Conservation (phyloP, 2,888 invertebrate genomes). For the Chelonus formosanus region DNA sequence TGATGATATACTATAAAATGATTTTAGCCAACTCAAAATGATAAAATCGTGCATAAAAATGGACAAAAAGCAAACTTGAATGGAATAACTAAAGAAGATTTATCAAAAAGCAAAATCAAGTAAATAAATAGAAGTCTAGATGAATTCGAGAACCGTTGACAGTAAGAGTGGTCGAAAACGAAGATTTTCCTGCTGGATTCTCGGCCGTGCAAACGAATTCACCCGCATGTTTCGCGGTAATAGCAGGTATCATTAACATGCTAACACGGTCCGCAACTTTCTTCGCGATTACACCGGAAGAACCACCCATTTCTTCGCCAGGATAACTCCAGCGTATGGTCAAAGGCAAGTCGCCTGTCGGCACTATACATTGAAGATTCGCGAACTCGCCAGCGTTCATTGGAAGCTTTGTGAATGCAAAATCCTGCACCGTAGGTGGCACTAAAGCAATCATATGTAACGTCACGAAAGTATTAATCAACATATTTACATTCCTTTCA, state of each 20-base stretch:
- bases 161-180: conserved; percentile 61
- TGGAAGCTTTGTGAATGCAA: conserved; percentile 62
- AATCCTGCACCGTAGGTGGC: conserved; percentile 61
- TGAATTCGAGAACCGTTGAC: conserved; percentile 64
- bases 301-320: conserved; percentile 61
- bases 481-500: background rate
- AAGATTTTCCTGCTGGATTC: conserved; percentile 64
- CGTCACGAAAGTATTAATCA: background rate
- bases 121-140: conserved; percentile 12
- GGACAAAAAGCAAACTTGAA: conserved; percentile 13
- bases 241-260: conserved; percentile 74
- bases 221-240: conserved; percentile 68
- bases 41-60: conserved; percentile 11
- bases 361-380: conserved; percentile 70
- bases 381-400: conserved; percentile 72
- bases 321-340: conserved; percentile 76
- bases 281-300: conserved; percentile 61
- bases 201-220: conserved; percentile 66
- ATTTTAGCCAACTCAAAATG: conserved; percentile 1
- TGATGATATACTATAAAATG: background rate
- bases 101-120: conserved; percentile 29
- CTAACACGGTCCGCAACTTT: conserved; percentile 70
- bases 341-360: conserved; percentile 78
- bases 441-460: conserved; percentile 49
- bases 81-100: conserved; percentile 1